A percentile compares a stretch with the other conserved stretches of the same genome.
phyloP scores from a whole-genome alignment of 1,140 invertebrate species.

The Hetaerina americana region DNA sequence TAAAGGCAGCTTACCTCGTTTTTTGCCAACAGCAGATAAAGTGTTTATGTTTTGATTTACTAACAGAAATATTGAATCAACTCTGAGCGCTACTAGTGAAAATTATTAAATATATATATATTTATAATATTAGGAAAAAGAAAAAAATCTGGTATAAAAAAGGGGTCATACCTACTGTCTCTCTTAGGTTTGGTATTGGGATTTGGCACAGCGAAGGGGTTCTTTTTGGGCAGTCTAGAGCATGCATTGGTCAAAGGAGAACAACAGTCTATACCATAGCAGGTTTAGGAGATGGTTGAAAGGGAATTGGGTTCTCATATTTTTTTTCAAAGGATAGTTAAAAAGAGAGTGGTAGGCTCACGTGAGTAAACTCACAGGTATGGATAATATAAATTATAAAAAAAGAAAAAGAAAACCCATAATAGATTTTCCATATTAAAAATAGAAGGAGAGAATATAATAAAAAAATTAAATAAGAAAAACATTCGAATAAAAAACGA shows the following conservation, averaged over 20 bases:
- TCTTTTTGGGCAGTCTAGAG: background rate
- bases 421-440: constrained; percentile 1
- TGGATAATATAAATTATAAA: background rate
- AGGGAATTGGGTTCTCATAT: background rate
- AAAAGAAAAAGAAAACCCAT: background rate
- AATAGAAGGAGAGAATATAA: background rate
- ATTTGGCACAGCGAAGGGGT: background rate
- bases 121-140: background rate
- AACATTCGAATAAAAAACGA: background rate
- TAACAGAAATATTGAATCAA: background rate
- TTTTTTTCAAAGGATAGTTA: background rate
- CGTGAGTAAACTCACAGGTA: background rate
- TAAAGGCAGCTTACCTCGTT: background rate
- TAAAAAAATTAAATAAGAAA: constrained; percentile 1
- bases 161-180: background rate
- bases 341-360: background rate
- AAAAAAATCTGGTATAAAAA: constrained; percentile 1
- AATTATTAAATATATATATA: background rate
- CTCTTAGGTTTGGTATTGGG: background rate
- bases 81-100: background rate
- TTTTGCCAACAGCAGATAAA: background rate
- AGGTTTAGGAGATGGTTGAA: too few relatives aligned
- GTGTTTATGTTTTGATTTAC: background rate
- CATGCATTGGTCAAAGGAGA: background rate
- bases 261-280: background rate